Conservation (phyloP, 2,888 invertebrate species). For the Eristalinus aeneus region DNA sequence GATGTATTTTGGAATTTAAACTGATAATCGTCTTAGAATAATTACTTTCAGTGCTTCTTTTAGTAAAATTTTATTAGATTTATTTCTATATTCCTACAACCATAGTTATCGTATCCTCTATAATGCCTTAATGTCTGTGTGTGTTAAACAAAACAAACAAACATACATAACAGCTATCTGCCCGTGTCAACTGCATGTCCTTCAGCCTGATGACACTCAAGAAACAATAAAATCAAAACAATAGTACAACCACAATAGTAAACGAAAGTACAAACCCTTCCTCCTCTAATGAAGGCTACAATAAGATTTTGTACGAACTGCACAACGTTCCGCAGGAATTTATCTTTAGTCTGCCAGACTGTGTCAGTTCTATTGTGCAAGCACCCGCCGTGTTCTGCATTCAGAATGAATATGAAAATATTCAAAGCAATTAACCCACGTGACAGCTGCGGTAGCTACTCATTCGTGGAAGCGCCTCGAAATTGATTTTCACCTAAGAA, state of each 20-base stretch:
- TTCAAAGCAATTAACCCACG: slow-evolving; percentile 47
- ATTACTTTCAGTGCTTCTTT: too few relatives aligned
- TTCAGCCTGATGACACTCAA: slow-evolving; percentile 4
- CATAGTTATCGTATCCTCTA: too few relatives aligned
- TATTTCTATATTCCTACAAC: too few relatives aligned
- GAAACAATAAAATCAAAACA: background rate
- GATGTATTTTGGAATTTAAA: too few relatives aligned
- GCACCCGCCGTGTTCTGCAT: slow-evolving; percentile 36
- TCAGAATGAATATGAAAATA: slow-evolving; percentile 45
- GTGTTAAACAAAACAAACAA: background rate
- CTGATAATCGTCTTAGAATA: too few relatives aligned
- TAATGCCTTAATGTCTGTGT: background rate
- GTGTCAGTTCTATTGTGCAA: slow-evolving; percentile 10
- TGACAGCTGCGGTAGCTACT: slow-evolving; percentile 47
- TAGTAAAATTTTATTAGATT: too few relatives aligned
- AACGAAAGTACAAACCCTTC: background rate
- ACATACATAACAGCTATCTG: background rate
- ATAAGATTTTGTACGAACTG: slow-evolving; percentile 25
- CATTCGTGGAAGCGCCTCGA: slow-evolving; percentile 49
- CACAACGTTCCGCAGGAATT: slow-evolving; percentile 21
- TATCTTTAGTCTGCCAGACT: slow-evolving; percentile 8
- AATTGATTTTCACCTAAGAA: slow-evolving; percentile 40
- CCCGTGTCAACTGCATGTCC: slow-evolving; percentile 24
- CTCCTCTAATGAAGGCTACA: slow-evolving; percentile 30
- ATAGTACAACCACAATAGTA: background rate